phyloP scores from a whole-genome alignment of 2,113 vertebrate genomes.

The Phyllostomus hastatus region DNA sequence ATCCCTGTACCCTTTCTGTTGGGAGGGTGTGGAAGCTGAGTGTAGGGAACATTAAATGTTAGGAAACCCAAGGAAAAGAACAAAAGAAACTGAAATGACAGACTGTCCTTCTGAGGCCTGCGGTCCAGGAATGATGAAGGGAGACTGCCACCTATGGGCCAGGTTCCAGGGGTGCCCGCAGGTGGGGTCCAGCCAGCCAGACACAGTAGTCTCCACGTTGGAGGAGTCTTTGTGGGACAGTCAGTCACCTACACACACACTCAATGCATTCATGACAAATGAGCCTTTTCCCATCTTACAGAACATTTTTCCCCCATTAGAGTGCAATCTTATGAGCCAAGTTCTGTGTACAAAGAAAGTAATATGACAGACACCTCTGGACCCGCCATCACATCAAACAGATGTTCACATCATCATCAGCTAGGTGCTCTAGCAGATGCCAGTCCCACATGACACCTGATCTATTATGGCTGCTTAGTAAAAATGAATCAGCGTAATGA shows the following conservation, averaged over 20 bases:
- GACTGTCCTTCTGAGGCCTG: not conserved
- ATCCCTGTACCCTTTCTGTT: accelerated
- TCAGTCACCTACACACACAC: not conserved
- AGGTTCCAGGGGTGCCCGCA: not conserved
- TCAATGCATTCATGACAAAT: not conserved
- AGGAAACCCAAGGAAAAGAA: not conserved
- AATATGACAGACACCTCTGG: not conserved
- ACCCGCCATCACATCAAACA: not conserved
- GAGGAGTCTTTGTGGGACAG: not conserved
- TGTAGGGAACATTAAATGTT: not conserved
- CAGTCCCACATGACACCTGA: not conserved
- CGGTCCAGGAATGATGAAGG: constrained; percentile 1
- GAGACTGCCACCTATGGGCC: constrained; percentile 71
- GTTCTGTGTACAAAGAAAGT: not conserved
- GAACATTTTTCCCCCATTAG: not conserved
- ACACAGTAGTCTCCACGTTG: accelerated
- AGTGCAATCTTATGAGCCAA: not conserved
- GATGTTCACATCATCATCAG: not conserved
- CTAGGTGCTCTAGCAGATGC: not conserved
- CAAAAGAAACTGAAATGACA: not conserved
- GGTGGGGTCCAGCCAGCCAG: accelerated
- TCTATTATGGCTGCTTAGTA: not conserved
- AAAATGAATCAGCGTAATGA: not conserved
- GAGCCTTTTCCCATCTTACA: not conserved
- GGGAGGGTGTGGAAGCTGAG: not conserved